Percentiles rank a stretch among this genome's conserved stretches.
These are phyloP conservation scores for Sebastes miniatus DNA, from an alignment of 2,797 vertebrate species.

Conservation along the genomic window DNA sequence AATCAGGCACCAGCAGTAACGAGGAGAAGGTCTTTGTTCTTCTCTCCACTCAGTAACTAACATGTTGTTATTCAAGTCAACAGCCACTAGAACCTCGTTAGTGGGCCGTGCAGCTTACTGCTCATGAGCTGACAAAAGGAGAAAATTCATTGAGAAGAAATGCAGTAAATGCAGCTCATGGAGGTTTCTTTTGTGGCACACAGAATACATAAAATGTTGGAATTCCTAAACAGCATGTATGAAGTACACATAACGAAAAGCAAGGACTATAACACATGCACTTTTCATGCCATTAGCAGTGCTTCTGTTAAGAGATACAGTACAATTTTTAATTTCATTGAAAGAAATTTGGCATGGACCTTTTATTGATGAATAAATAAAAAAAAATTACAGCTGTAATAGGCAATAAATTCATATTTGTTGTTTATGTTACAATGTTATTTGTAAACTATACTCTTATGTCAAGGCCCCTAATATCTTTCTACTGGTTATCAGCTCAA, in stretches of 20 bases:
- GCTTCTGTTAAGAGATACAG: neutral
- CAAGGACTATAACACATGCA: neutral
- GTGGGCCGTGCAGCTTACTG: constrained; percentile 54
- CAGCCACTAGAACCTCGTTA: constrained; percentile 74
- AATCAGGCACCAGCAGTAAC: constrained; percentile 68
- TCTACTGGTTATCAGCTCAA: no score
- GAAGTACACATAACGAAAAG: neutral
- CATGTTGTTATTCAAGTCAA: constrained; percentile 78
- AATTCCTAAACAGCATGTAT: neutral
- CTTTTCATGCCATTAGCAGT: neutral
- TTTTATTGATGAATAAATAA: neutral
- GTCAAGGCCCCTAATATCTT: neutral
- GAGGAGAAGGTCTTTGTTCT: constrained; percentile 74
- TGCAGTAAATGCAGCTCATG: constrained; percentile 11
- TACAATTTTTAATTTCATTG: neutral
- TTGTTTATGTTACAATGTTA: neutral
- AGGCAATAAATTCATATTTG: neutral
- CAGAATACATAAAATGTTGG: constrained; percentile 11
- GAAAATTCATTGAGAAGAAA: constrained; percentile 55
- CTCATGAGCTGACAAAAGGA: constrained; percentile 70
- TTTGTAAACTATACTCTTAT: neutral
- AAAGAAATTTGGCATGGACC: neutral
- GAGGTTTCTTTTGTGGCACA: constrained; percentile 14
- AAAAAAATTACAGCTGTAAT: neutral
- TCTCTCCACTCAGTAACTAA: constrained; percentile 60